phyloP scores from a whole-genome alignment of 2,888 invertebrate genomes.

The Globia sparganii region DNA sequence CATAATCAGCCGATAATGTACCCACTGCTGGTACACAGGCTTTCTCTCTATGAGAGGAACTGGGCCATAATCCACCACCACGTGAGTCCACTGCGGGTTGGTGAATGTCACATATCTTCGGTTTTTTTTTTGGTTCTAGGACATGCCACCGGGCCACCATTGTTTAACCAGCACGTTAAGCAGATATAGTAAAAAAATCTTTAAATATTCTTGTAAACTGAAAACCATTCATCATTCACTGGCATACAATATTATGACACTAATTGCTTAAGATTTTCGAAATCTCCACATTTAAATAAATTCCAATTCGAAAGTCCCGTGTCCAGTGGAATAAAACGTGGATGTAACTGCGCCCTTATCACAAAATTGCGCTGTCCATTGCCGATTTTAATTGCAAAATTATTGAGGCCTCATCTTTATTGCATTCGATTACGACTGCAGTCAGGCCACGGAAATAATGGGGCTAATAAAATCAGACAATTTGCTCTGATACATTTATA shows the following conservation, averaged over 20 bases:
- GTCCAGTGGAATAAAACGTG: constrained; percentile 17
- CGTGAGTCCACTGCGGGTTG: too few species aligned
- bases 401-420: constrained; percentile 67
- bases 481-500: constrained; percentile 35
- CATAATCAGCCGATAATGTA: too few species aligned
- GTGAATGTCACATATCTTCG: too few species aligned
- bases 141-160: too few species aligned
- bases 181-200: constrained; percentile 3
- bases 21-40: too few species aligned
- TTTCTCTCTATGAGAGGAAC: too few species aligned
- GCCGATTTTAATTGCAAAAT: constrained; percentile 73
- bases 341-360: constrained; percentile 48
- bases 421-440: constrained; percentile 58
- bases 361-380: constrained; percentile 53
- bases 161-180: neutral
- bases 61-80: too few species aligned
- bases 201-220: constrained; percentile 3
- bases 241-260: constrained; percentile 17
- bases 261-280: constrained; percentile 30
- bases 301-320: constrained; percentile 3
- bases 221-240: constrained; percentile 6
- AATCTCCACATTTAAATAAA: constrained; percentile 43
- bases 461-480: constrained; percentile 60
- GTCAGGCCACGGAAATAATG: constrained; percentile 51
- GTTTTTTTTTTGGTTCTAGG: too few species aligned